phyloP scores from a whole-genome alignment of 2,113 vertebrate species.

The pig (Sus scrofa) region DNA sequence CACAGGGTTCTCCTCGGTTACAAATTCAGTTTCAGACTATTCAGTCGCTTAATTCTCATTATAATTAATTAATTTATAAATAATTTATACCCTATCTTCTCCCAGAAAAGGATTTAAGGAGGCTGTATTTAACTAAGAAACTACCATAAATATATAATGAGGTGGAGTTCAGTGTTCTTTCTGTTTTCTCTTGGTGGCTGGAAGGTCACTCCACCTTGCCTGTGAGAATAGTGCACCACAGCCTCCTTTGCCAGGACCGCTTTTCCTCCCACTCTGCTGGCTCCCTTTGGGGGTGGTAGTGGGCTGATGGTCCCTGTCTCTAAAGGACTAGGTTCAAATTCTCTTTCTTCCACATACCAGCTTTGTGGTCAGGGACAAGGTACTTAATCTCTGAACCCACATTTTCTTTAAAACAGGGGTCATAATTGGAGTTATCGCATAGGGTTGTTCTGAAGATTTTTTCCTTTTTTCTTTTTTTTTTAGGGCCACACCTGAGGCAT shows the following conservation, averaged over 20 bases:
- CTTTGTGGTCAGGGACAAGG: neutral
- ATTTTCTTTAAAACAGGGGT: constrained; percentile 14
- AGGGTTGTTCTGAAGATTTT: neutral
- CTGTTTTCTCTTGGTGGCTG: neutral
- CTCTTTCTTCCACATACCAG: neutral
- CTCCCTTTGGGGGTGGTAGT: neutral
- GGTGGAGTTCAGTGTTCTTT: constrained; percentile 1
- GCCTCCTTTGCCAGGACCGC: neutral
- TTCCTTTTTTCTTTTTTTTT: neutral
- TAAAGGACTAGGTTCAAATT: neutral
- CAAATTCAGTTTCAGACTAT: constrained; percentile 26
- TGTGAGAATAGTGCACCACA: neutral
- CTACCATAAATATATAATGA: constrained; percentile 69
- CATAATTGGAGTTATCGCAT: neutral
- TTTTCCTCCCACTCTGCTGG: neutral
- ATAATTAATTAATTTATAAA: constrained; percentile 79
- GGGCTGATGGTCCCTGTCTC: neutral
- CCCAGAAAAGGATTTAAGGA: constrained; percentile 64
- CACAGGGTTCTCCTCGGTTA: neutral
- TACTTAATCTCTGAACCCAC: neutral
- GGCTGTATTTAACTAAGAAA: constrained; percentile 48
- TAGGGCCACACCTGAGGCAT: no score
- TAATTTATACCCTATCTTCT: constrained; percentile 65
- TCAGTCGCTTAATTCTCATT: constrained; percentile 60
- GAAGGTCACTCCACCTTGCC: constrained; percentile 44